These are phyloP conservation scores for Chironomus riparius DNA, from an alignment of 2,888 invertebrate species.

Conservation along the genomic window DNA sequence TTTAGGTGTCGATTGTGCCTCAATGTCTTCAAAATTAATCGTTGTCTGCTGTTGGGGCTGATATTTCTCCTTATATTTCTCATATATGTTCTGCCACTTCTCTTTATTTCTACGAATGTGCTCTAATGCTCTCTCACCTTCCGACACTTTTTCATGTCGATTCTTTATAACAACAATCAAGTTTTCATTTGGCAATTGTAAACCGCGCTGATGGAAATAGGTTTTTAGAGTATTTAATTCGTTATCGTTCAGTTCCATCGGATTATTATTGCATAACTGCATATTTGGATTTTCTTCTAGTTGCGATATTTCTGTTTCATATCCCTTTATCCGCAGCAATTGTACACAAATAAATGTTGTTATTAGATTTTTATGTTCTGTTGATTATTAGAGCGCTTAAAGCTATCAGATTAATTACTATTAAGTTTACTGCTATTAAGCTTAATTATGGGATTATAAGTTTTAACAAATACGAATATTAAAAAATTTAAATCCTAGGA, in stretches of 20 bases:
- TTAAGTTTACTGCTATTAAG: too few relatives aligned
- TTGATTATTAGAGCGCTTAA: too few relatives aligned
- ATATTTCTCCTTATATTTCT: constrained; percentile 25
- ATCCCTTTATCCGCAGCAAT: not conserved
- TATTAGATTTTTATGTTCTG: not conserved
- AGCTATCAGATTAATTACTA: too few relatives aligned
- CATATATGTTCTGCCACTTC: constrained; percentile 26
- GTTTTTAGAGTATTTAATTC: constrained; percentile 18
- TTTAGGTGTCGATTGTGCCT: constrained; percentile 19
- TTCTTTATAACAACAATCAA: constrained; percentile 21
- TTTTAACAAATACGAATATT: too few relatives aligned
- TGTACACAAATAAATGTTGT: not conserved
- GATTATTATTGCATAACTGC: constrained; percentile 20
- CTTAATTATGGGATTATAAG: too few relatives aligned
- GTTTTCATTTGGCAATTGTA: constrained; percentile 21
- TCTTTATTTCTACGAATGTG: constrained; percentile 16
- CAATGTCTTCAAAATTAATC: not conserved
- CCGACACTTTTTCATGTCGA: not conserved
- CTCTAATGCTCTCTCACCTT: not conserved
- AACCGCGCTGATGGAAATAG: constrained; percentile 14
- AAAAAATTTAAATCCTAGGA: too few relatives aligned
- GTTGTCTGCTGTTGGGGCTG: not conserved
- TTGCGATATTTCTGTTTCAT: not conserved
- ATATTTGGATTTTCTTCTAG: not conserved
- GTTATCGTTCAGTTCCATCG: constrained; percentile 10